Evolutionary conservation across 2,113 vertebrate species (phyloP).

Genomic region (Lycocorax pyrrhopterus): DNA sequence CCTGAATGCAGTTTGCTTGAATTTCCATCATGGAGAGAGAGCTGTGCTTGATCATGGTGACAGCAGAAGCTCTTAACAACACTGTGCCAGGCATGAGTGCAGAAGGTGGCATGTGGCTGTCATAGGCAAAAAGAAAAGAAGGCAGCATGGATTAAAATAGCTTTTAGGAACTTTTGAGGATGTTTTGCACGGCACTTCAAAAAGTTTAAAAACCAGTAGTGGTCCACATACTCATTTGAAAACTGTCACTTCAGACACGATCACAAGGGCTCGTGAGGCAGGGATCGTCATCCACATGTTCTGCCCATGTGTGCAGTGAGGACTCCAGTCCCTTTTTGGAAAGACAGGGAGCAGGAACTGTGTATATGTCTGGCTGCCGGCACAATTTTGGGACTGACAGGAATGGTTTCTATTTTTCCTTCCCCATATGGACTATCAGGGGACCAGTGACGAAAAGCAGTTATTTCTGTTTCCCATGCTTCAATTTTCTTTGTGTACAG

Average conservation of each 20-base stretch:
- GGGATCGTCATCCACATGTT: background rate
- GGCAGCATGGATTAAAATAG: background rate
- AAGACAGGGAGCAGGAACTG: background rate
- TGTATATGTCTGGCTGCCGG: background rate
- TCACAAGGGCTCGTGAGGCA: background rate
- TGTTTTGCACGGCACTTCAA: background rate
- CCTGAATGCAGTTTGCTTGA: background rate
- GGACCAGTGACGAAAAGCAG: background rate
- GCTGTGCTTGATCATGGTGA: background rate
- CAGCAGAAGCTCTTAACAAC: background rate
- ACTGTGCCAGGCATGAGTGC: background rate
- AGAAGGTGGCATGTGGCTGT: background rate
- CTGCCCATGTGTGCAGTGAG: background rate
- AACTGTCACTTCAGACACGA: background rate
- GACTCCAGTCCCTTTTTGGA: background rate
- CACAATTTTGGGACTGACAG: background rate
- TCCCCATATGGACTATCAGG: background rate
- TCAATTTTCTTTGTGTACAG: background rate
- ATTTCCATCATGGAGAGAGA: background rate
- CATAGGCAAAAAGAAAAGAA: background rate
- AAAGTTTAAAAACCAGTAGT: background rate
- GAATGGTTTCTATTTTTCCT: background rate
- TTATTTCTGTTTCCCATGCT: background rate
- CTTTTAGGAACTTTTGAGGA: background rate
- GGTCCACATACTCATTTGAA: background rate